A percentile compares a stretch with the other conserved stretches of the same genome.
Evolutionary conservation across 1,140 invertebrate species (phyloP).

Genomic region (Pomacea maculata): DNA sequence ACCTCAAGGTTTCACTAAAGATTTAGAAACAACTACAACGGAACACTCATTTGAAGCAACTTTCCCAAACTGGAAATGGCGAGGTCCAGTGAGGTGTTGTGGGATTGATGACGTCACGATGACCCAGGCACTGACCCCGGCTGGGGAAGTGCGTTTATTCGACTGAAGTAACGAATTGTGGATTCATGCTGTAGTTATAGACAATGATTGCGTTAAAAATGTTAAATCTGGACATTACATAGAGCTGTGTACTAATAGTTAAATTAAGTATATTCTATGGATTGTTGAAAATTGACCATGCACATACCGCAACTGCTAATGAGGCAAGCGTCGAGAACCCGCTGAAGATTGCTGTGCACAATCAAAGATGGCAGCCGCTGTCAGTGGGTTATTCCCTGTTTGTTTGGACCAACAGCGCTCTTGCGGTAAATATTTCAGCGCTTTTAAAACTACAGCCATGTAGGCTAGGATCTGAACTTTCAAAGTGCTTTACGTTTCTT

Average conservation of each 20-base stretch:
- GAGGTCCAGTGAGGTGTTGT: conserved; percentile 37
- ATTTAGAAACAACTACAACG: no score
- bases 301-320: conserved; percentile 25
- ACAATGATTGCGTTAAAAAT: conserved; percentile 17
- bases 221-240: conserved; percentile 23
- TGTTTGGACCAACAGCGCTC: conserved; percentile 38
- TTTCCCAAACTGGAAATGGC: conserved; percentile 45
- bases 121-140: conserved; percentile 43
- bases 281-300: conserved; percentile 19
- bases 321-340: conserved; percentile 37
- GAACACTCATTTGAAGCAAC: conserved; percentile 28
- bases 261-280: neutral
- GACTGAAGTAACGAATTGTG: conserved; percentile 8
- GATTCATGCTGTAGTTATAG: conserved; percentile 16
- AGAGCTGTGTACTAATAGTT: neutral
- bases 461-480: no score
- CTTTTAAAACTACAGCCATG: neutral
- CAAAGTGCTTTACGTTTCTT: no score
- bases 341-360: conserved; percentile 37
- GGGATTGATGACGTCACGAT: conserved; percentile 45
- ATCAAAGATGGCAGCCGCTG: conserved; percentile 46
- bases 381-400: conserved; percentile 43
- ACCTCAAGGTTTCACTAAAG: no score
- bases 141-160: conserved; percentile 42
- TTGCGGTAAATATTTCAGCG: conserved; percentile 25